Base-by-base conservation (phyloP, 2,888 invertebrate genomes). In the Norana najaformis region DNA sequence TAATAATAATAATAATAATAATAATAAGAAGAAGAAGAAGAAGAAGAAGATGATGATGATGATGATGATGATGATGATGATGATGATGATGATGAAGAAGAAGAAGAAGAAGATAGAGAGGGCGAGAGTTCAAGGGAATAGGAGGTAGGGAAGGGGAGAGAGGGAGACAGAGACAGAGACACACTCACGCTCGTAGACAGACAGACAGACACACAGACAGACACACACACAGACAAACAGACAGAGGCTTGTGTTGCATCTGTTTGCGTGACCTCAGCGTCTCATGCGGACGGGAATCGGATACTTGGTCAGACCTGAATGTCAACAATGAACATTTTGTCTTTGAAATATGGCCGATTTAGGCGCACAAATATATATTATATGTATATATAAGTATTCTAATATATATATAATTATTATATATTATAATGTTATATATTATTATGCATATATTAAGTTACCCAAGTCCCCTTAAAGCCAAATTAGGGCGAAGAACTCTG, bases 11-110 rank as follows among this genome's bases (percentile, higher is more conserved):
- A 53, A 53, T 53, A 53, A 53, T 53, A 53, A 53, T 23, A 89
- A 16, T 34, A 83, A 36, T 34, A 89, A 36, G 83, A 83, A 36
- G 89, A 83, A 16, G 83, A 83, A 38, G 85, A 39, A 83, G 39
- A 89, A 37, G 39, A 89, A 37, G 89, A 89, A 83, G 85, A 89
- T 20, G 88, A 35, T 35, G 47, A 47, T 36, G 39, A 88, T 4
- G 88, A 36, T 37, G 88, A 88, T 37, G 88, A 36, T 5, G 88
- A 88, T 5, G 88, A 36, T 5, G 88, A 36, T 36, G 37, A 14
- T 36, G 88, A 88, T 35, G 88, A 88, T 88, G n/a, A 38, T 69
- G 0, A 35, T n/a, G 34, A 30, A 47, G 23, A 4, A 47, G 2
- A 23, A 47, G 20, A 5, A 23, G 20, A 20, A 89, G 36, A 47